phyloP scores from a whole-genome alignment of 2,888 invertebrate species.

The Drosophila fulvimacula region DNA sequence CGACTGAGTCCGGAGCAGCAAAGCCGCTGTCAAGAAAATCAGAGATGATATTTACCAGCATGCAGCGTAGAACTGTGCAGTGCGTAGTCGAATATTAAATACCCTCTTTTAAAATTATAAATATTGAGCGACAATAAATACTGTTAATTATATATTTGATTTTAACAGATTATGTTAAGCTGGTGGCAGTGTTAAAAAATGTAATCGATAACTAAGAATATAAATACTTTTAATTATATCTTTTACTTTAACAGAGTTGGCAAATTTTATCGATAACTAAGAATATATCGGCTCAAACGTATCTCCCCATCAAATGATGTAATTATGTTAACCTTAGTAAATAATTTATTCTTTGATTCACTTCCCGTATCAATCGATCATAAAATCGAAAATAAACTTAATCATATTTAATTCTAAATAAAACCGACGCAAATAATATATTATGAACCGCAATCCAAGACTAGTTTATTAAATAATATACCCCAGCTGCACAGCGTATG shows the following conservation, averaged over 20 bases:
- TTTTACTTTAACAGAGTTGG: too few species aligned
- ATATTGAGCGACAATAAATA: neutral
- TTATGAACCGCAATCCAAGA: neutral
- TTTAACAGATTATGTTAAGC: neutral
- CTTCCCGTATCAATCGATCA: neutral
- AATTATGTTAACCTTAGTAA: neutral
- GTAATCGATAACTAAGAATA: too few species aligned
- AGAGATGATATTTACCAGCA: constrained; percentile 66
- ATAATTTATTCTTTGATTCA: neutral
- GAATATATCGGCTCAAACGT: too few species aligned
- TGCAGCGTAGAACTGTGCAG: constrained; percentile 8
- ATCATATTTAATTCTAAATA: neutral
- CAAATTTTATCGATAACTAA: too few species aligned
- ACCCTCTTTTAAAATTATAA: neutral
- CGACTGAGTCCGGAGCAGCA: constrained; percentile 43
- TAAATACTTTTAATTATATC: too few species aligned
- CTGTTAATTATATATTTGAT: neutral
- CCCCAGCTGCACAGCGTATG: neutral
- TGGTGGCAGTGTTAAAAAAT: too few species aligned
- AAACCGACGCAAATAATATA: neutral
- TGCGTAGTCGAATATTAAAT: neutral
- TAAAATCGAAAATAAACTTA: neutral
- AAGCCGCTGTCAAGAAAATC: constrained; percentile 58
- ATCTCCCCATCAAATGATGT: neutral
- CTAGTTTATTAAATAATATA: neutral